Evolutionary conservation across 2,113 vertebrate genomes (phyloP).

Genomic region (Numenius arquata): DNA sequence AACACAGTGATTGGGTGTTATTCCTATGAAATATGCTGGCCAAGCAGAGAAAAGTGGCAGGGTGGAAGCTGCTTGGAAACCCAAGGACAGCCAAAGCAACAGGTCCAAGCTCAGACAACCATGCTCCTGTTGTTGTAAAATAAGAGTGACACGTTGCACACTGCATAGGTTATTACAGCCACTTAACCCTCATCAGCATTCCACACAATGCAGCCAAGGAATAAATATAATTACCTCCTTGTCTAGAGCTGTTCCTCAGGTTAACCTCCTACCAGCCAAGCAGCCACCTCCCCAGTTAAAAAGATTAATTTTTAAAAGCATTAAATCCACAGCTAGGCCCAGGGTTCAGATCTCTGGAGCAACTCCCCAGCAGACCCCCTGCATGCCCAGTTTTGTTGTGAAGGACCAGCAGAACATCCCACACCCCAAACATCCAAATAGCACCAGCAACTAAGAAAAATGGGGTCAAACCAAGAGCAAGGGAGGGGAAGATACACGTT

Average conservation of each 20-base stretch:
- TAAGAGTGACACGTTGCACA: background rate
- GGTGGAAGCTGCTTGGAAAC: background rate
- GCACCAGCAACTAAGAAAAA: background rate
- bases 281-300: background rate
- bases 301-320: background rate
- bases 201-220: slow-evolving; percentile 3
- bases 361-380: background rate
- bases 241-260: background rate
- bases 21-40: background rate
- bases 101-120: background rate
- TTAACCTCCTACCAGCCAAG: slow-evolving; percentile 4
- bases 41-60: background rate
- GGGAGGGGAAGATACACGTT: background rate
- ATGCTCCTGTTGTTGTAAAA: background rate
- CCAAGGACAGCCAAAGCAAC: background rate
- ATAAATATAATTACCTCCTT: slow-evolving; percentile 23
- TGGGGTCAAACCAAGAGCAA: background rate
- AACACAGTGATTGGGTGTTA: background rate
- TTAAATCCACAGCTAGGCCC: background rate
- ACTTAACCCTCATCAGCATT: slow-evolving; percentile 43
- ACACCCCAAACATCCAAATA: background rate
- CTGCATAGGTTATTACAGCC: background rate
- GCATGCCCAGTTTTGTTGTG: background rate
- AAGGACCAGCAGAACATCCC: background rate
- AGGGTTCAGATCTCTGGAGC: background rate